Percentiles rank a stretch among this genome's conserved stretches.
These are phyloP conservation scores for Epinephelus malabaricus DNA, from an alignment of 2,797 vertebrate genomes.

Conservation along the genomic window DNA sequence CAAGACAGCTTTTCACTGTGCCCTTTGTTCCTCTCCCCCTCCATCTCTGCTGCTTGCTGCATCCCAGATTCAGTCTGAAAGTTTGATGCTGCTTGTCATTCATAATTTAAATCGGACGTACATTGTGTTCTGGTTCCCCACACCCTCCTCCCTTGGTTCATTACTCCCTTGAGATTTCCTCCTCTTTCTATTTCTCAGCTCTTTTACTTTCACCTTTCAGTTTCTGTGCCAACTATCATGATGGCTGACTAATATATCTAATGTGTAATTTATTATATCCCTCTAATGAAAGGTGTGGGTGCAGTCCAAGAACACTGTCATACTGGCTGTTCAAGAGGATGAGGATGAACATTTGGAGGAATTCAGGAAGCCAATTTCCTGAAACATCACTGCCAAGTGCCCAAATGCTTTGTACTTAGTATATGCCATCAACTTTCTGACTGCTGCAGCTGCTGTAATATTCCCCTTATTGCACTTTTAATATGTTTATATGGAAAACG, in stretches of 20 bases:
- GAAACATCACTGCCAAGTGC: background rate
- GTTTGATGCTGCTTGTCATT: conserved; percentile 67
- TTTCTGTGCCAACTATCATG: background rate
- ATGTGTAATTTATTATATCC: background rate
- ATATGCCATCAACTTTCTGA: no score
- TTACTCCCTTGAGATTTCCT: conserved; percentile 18
- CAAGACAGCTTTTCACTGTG: background rate
- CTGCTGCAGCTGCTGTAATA: no score
- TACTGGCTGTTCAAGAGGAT: background rate
- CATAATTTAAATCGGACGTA: conserved; percentile 65
- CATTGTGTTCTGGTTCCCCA: conserved; percentile 28
- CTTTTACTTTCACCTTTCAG: conserved; percentile 14
- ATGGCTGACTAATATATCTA: background rate
- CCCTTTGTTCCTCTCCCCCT: background rate
- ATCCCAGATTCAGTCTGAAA: conserved; percentile 62
- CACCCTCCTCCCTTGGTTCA: conserved; percentile 22
- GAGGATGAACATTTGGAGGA: background rate
- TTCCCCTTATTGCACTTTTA: no score
- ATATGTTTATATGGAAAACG: no score
- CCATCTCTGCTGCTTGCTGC: conserved; percentile 20
- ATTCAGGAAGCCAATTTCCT: background rate
- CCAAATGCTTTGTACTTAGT: background rate
- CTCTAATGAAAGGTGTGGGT: background rate
- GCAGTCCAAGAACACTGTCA: background rate
- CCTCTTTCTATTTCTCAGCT: conserved; percentile 6